Conservation (phyloP, 2,888 invertebrate species). For the Sinhomidia bicolor region DNA sequence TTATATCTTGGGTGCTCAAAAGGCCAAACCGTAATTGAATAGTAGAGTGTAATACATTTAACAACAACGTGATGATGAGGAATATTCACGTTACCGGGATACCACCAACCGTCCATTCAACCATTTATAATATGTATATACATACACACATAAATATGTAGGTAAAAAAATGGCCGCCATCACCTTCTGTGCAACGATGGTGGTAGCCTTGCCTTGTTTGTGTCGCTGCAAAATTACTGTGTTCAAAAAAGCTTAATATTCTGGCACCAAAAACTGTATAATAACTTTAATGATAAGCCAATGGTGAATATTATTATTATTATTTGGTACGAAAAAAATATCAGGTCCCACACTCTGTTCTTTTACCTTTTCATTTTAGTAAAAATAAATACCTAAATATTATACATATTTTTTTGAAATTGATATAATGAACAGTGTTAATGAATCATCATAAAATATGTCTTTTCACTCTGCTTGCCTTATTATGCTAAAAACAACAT, state of each 20-base stretch:
- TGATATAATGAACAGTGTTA: not conserved
- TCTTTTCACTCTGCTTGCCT: conserved; percentile 48
- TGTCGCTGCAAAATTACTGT: not conserved
- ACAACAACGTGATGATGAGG: not conserved
- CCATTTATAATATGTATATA: too few species aligned
- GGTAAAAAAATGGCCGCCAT: not conserved
- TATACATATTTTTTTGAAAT: conserved; percentile 19
- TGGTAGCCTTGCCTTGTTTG: conserved; percentile 19
- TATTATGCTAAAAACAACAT: conserved; percentile 2
- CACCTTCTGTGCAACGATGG: not conserved
- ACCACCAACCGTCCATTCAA: too few species aligned
- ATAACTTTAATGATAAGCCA: too few species aligned
- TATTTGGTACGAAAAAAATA: conserved; percentile 49
- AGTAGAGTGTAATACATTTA: not conserved
- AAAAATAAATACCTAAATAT: too few species aligned
- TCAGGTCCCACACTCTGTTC: conserved; percentile 59
- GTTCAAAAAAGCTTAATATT: not conserved
- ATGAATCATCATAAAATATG: conserved; percentile 54
- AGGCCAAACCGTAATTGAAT: conserved; percentile 20
- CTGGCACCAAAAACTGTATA: conserved; percentile 13
- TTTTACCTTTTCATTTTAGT: conserved; percentile 51
- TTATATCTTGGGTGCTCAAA: conserved; percentile 18
- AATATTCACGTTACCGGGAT: not conserved
- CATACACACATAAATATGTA: not conserved
- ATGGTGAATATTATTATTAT: conserved; percentile 22